Evolutionary conservation across 2,888 invertebrate species (phyloP).

Genomic region (Operophtera brumata): DNA sequence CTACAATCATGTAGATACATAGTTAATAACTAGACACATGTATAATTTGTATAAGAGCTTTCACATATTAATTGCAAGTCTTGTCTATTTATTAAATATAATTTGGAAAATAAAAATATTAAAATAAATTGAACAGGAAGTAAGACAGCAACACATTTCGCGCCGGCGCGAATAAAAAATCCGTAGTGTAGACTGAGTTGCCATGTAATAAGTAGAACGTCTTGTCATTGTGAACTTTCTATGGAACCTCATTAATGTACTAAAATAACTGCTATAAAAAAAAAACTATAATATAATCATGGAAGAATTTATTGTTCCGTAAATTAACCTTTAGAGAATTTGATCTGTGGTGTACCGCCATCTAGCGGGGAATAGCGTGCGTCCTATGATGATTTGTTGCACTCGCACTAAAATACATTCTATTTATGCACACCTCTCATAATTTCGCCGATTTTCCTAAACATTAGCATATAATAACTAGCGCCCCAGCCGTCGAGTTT

Average conservation of each 20-base stretch:
- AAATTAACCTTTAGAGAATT: too few species aligned
- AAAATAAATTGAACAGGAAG: slow-evolving; percentile 28
- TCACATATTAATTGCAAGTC: slow-evolving; percentile 19
- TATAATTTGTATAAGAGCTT: slow-evolving; percentile 4
- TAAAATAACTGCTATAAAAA: too few species aligned
- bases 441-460: too few species aligned
- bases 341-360: slow-evolving; percentile 1
- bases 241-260: too few species aligned
- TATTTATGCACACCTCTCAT: too few species aligned
- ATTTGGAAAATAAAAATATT: slow-evolving; percentile 10
- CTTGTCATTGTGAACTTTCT: too few species aligned
- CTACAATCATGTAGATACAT: slow-evolving; percentile 14
- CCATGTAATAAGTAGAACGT: not conserved
- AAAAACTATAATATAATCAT: too few species aligned
- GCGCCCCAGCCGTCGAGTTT: too few species aligned
- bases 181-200: not conserved
- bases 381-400: not conserved
- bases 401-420: not conserved
- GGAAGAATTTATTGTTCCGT: too few species aligned
- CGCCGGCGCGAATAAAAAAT: slow-evolving; percentile 73
- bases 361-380: slow-evolving; percentile 16
- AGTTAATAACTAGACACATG: slow-evolving; percentile 7
- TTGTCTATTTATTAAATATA: not conserved
- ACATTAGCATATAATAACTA: too few species aligned
- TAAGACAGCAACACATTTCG: slow-evolving; percentile 57